phyloP scores from a whole-genome alignment of 2,888 invertebrate genomes.

The Branchipolynoe longqiensis region DNA sequence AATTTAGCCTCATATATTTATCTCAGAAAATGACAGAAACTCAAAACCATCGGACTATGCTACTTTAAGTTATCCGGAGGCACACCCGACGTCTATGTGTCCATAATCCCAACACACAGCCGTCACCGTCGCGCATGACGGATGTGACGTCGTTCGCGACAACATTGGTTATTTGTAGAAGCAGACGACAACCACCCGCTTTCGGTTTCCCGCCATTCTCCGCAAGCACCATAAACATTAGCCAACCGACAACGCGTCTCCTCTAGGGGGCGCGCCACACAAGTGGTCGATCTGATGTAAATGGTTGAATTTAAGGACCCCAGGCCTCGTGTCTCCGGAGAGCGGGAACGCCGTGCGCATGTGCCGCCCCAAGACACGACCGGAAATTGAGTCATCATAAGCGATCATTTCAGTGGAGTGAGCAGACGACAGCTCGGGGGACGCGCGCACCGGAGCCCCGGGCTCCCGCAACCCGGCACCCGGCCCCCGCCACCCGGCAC shows the following conservation, averaged over 20 bases:
- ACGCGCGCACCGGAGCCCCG: background rate
- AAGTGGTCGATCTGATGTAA: slow-evolving; percentile 11
- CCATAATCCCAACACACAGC: too few relatives aligned
- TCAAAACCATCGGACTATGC: too few relatives aligned
- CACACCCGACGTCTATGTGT: background rate
- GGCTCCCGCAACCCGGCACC: background rate
- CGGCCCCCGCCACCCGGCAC: background rate
- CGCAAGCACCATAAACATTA: background rate
- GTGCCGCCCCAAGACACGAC: slow-evolving; percentile 45
- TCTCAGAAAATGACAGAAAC: too few relatives aligned
- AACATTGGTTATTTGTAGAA: background rate
- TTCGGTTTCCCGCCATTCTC: background rate
- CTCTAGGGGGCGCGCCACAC: background rate
- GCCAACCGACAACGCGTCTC: background rate
- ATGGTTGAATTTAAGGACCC: slow-evolving; percentile 7
- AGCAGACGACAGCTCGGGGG: slow-evolving; percentile 10
- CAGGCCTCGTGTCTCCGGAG: background rate
- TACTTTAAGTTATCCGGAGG: background rate
- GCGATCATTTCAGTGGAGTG: slow-evolving; percentile 14
- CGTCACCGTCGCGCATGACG: background rate
- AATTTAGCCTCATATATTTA: background rate
- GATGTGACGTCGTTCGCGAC: background rate
- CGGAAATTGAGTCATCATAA: slow-evolving; percentile 54
- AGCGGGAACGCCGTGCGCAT: slow-evolving; percentile 18
- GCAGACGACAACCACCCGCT: slow-evolving; percentile 11